Evolutionary conservation across 2,888 invertebrate genomes (phyloP).

Genomic region (Caenorhabditis sp.): DNA sequence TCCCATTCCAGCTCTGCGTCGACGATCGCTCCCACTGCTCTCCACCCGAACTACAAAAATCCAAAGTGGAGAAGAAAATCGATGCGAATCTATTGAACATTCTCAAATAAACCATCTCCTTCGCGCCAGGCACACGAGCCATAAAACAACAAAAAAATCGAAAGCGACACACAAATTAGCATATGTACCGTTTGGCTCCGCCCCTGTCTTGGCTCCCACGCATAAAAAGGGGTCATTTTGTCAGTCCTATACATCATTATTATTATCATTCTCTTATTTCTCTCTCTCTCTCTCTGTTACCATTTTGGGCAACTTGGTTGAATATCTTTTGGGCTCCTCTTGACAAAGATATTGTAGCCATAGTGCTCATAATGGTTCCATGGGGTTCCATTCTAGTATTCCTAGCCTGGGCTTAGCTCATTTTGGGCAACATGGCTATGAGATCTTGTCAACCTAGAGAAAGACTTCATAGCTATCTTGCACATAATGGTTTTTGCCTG

Average conservation of each 20-base stretch:
- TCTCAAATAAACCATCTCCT: not conserved
- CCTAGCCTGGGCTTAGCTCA: not conserved
- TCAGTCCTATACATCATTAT: too few species aligned
- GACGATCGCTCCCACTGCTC: constrained; percentile 23
- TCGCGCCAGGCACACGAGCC: not conserved
- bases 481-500: not conserved
- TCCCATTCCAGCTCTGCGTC: constrained; percentile 17
- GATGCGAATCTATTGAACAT: constrained; percentile 12
- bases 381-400: too few species aligned
- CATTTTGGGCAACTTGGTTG: not conserved
- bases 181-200: not conserved
- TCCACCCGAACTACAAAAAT: constrained; percentile 8
- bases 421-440: not conserved
- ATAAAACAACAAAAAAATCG: not conserved
- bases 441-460: not conserved
- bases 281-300: not conserved
- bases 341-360: too few species aligned
- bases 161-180: not conserved
- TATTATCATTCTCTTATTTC: too few species aligned
- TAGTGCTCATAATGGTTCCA: too few species aligned
- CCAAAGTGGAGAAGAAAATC: constrained; percentile 15
- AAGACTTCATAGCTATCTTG: not conserved
- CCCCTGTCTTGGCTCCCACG: not conserved
- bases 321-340: too few species aligned
- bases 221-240: not conserved